Base-by-base conservation (phyloP, 2,113 vertebrate genomes). In the Phainopepla nitens region DNA sequence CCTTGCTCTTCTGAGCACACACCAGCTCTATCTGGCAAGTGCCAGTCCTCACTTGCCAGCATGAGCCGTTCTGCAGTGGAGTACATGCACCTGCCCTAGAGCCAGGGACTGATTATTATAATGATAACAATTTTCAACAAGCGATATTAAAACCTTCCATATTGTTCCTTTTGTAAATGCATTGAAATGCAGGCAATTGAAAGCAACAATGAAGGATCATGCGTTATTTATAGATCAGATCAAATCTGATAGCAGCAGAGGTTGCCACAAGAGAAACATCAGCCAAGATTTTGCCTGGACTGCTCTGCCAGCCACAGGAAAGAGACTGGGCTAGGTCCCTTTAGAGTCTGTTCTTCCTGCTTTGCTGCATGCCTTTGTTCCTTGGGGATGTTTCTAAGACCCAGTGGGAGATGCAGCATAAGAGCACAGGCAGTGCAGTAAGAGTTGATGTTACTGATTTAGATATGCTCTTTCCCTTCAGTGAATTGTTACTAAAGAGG, bases 1-100 rank as follows among this genome's bases (percentile, higher is more conserved):
- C 21, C 28, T 58, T n/a, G 28, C 24, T 58, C 10, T 50, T 84
- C 68, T 49, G 64, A 77, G 35, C 31, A 15, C 31, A n/a, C 0
- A 1, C 39, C 36, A 36, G 10, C 1, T 0, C 22, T 2, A 1
- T 64, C 60, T 85, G 65, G 13, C 24, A 54, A 29, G 56, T 31
- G 4, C 1, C 42, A 31, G 44, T 23, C n/a, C 61, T 16, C n/a
- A 11, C 12, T 71, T 71, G 53, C 21, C 39, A 79, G 23, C 18
- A 3, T 6, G 22, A 73, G 23, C 60, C 31, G 10, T 53, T 47
- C 65, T 77, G 70, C 54, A 41, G 29, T 5, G 3, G 12, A 80
- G 33, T 18, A 29, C 1, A 4, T 21, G 60, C 19, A 54, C 31
- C 27, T 94, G 62, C 28, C 9, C 15, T 44, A 18, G 45, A 73